Conservation (phyloP, 2,888 invertebrate genomes). For the Cylloceria caligata region DNA sequence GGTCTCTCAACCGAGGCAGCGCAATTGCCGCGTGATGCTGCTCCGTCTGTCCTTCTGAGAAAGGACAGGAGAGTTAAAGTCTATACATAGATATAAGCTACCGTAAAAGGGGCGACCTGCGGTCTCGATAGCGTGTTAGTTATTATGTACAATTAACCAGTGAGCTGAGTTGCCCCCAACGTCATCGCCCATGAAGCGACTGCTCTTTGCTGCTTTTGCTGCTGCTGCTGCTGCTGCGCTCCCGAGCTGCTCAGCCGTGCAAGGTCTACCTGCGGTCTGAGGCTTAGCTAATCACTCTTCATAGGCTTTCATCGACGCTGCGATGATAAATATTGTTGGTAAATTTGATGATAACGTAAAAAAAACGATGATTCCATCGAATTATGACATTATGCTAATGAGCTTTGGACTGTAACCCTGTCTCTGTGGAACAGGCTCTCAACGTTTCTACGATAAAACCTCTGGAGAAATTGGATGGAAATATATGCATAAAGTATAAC, state of each 20-base stretch:
- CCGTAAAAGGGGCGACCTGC: constrained; percentile 76
- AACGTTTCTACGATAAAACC: neutral
- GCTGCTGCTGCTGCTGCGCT: neutral
- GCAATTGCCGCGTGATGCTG: constrained; percentile 43
- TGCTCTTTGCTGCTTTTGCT: neutral
- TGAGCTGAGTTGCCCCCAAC: constrained; percentile 58
- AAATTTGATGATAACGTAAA: constrained; percentile 49
- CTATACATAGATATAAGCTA: constrained; percentile 62
- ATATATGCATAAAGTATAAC: neutral
- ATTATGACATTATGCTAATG: constrained; percentile 20
- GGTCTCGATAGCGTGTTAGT: constrained; percentile 76
- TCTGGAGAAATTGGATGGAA: neutral
- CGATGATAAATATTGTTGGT: constrained; percentile 54
- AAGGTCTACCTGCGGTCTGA: constrained; percentile 80
- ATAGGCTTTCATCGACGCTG: constrained; percentile 65
- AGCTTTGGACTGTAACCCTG: neutral
- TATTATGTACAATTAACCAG: constrained; percentile 80
- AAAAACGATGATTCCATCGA: constrained; percentile 16
- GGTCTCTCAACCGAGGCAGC: constrained; percentile 45
- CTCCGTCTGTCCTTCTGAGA: constrained; percentile 51
- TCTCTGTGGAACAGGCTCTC: neutral
- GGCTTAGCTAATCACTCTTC: constrained; percentile 80
- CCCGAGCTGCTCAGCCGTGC: constrained; percentile 77
- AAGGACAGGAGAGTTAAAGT: constrained; percentile 46
- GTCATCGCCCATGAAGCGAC: constrained; percentile 60